These are phyloP conservation scores for Heliothis peltigera DNA, from an alignment of 2,888 invertebrate genomes.

Conservation along the genomic window DNA sequence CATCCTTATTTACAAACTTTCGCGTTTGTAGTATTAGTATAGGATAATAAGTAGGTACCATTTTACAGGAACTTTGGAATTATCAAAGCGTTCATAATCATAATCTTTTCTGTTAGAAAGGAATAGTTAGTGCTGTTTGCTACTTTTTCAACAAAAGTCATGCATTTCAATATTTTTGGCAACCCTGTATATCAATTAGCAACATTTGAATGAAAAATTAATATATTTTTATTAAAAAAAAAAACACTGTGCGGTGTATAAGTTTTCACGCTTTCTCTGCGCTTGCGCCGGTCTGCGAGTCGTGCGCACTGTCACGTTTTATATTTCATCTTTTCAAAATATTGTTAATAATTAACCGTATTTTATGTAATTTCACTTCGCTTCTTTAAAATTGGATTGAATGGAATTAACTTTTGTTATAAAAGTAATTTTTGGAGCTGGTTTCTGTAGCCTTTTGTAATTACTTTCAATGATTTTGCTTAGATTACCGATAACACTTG, in stretches of 20 bases:
- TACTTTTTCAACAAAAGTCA: background rate
- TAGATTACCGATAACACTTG: background rate
- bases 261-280: conserved; percentile 82
- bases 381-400: conserved; percentile 32
- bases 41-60: too few species aligned
- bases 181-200: conserved; percentile 70
- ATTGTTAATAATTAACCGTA: conserved; percentile 63
- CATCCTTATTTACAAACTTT: too few species aligned
- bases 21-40: too few species aligned
- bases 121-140: too few species aligned
- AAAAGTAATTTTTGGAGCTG: background rate
- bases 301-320: conserved; percentile 65
- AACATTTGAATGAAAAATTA: conserved; percentile 69
- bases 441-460: background rate
- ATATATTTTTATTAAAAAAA: conserved; percentile 65
- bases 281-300: conserved; percentile 51
- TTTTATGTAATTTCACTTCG: conserved; percentile 54
- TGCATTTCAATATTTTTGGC: conserved; percentile 15
- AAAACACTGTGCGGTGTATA: conserved; percentile 61
- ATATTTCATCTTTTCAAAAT: conserved; percentile 68
- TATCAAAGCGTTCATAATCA: too few species aligned
- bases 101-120: too few species aligned
- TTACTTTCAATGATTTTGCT: background rate
- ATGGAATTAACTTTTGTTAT: conserved; percentile 22
- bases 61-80: too few species aligned